Percentiles rank a stretch among this genome's conserved stretches.
Evolutionary conservation across 2,888 invertebrate species (phyloP).

Genomic region (Bugula neritina): DNA sequence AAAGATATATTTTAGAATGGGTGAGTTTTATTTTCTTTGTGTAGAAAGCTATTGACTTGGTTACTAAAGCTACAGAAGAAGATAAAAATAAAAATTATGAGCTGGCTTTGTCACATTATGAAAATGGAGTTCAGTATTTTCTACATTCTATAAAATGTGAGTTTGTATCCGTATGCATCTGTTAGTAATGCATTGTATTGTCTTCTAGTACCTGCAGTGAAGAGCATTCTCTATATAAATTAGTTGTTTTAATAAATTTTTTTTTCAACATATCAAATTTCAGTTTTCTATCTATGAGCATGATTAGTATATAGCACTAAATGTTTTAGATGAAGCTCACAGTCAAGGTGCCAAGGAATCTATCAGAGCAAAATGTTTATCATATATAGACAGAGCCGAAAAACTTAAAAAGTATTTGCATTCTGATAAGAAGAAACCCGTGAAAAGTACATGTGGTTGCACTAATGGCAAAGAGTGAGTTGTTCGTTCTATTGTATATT

Average conservation of each 20-base stretch:
- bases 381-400: constrained; percentile 93
- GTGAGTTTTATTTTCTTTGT: background rate
- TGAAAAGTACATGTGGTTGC: constrained; percentile 61
- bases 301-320: background rate
- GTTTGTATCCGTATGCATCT: constrained; percentile 36
- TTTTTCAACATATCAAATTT: no score
- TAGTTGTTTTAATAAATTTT: no score
- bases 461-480: background rate
- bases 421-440: constrained; percentile 68
- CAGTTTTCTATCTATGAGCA: no score
- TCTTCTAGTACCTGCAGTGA: no score
- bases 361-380: constrained; percentile 84
- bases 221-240: no score
- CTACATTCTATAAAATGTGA: constrained; percentile 96
- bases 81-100: constrained; percentile 96
- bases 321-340: constrained; percentile 75
- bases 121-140: constrained; percentile 96
- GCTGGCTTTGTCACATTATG: constrained; percentile 88
- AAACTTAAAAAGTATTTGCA: constrained; percentile 81
- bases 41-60: constrained; percentile 96
- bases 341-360: constrained; percentile 95
- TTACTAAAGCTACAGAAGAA: constrained; percentile 96
- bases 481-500: no score
- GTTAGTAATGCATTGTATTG: no score
- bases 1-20: no score